Conservation (phyloP, 2,797 vertebrate species). For the Salmo trutta region DNA sequence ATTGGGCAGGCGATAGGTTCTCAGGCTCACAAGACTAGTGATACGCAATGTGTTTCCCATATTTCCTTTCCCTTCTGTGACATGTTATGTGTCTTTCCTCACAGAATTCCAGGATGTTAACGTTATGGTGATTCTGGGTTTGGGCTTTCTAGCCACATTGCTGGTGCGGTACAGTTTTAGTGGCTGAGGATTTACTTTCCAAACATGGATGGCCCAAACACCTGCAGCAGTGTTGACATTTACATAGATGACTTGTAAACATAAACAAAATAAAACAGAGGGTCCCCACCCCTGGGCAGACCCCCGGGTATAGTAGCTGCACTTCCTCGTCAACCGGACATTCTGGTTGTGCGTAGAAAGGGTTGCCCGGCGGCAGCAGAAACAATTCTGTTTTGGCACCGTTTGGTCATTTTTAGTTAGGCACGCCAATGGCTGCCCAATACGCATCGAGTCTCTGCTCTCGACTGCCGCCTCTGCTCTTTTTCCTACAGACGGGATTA, state of each 20-base stretch:
- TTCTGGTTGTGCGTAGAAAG: neutral
- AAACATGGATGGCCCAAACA: no score
- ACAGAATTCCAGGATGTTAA: slow-evolving; percentile 82
- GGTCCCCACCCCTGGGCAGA: no score
- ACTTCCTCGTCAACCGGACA: neutral
- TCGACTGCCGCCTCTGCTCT: slow-evolving; percentile 68
- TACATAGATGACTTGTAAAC: no score
- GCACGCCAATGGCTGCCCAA: slow-evolving; percentile 74
- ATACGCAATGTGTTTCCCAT: no score
- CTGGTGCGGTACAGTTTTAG: slow-evolving; percentile 84
- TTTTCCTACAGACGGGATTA: slow-evolving; percentile 73
- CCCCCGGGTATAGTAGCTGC: no score
- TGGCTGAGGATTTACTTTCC: slow-evolving; percentile 79
- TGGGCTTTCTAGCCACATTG: slow-evolving; percentile 84
- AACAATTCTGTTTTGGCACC: neutral
- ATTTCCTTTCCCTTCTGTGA: no score
- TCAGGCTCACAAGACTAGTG: no score
- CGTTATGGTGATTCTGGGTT: slow-evolving; percentile 83
- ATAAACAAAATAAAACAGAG: no score
- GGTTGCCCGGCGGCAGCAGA: neutral
- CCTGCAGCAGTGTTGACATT: no score
- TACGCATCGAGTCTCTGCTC: slow-evolving; percentile 78
- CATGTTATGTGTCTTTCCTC: slow-evolving; percentile 2
- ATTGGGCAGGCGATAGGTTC: no score
- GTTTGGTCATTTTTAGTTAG: neutral